A percentile compares a stretch with the other conserved stretches of the same genome.
Evolutionary conservation across 2,888 invertebrate genomes (phyloP).

Genomic region (Lycaena phlaeas): DNA sequence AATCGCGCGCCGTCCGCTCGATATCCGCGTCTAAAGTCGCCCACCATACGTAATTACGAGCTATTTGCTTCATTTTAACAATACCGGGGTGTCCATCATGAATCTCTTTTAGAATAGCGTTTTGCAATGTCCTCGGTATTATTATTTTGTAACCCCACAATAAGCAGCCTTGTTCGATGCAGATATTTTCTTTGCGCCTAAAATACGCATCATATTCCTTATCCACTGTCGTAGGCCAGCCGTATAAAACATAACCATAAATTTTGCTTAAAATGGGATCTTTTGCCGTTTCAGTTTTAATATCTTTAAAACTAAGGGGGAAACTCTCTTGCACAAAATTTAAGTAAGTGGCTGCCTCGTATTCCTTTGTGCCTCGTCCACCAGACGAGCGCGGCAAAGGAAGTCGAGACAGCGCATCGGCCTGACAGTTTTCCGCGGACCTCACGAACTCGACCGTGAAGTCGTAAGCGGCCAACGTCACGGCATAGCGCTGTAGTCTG

Average conservation of each 20-base stretch:
- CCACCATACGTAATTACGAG: constrained; percentile 9
- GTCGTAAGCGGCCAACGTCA: constrained; percentile 30
- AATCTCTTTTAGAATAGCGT: constrained; percentile 3
- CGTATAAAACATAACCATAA: constrained; percentile 17
- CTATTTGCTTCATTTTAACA: constrained; percentile 9
- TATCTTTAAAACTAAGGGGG: constrained; percentile 13
- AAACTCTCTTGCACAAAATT: constrained; percentile 13
- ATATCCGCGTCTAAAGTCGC: constrained; percentile 5
- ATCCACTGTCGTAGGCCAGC: constrained; percentile 19
- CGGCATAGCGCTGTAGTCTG: constrained; percentile 28
- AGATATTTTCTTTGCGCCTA: constrained; percentile 12
- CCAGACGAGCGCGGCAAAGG: constrained; percentile 11
- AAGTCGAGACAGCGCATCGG: constrained; percentile 20
- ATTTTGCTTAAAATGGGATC: constrained; percentile 19
- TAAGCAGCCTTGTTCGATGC: constrained; percentile 11
- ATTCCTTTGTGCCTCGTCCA: neutral
- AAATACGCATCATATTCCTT: constrained; percentile 17
- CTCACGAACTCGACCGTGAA: constrained; percentile 19
- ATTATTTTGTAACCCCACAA: constrained; percentile 3
- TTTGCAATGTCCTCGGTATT: neutral
- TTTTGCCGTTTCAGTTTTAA: constrained; percentile 13
- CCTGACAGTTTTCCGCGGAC: constrained; percentile 17
- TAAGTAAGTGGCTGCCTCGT: constrained; percentile 6
- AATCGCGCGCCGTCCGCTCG: neutral
- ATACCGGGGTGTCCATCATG: constrained; percentile 9